phyloP scores from a whole-genome alignment of 2,113 vertebrate species.

The Hydropotes inermis region DNA sequence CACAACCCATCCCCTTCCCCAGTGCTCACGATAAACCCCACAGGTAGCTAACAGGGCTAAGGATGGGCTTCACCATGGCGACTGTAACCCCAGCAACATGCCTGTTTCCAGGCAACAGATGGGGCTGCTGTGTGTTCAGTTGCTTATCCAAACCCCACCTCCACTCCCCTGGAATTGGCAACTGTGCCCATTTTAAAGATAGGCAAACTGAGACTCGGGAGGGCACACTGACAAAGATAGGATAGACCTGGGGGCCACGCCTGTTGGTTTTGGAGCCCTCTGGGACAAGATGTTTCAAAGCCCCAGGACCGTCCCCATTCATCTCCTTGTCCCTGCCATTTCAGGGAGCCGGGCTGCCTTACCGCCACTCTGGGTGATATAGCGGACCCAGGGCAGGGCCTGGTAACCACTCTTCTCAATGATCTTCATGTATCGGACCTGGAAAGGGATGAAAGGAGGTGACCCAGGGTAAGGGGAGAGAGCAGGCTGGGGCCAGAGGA shows the following conservation, averaged over 20 bases:
- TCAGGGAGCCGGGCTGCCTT: not conserved
- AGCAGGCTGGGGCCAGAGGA: not conserved
- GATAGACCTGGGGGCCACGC: too few species aligned
- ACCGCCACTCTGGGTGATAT: constrained; percentile 96
- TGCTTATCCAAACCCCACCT: not conserved
- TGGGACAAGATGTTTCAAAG: not conserved
- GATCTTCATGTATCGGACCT: constrained; percentile 97
- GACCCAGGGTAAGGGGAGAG: not conserved
- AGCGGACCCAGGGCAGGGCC: constrained; percentile 90
- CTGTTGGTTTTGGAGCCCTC: not conserved
- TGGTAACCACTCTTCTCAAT: constrained; percentile 95
- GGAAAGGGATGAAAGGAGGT: not conserved
- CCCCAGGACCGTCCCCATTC: not conserved
- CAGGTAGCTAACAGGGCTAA: not conserved
- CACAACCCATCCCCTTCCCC: not conserved
- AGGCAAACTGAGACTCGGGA: not conserved
- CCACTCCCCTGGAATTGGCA: not conserved
- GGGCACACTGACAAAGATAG: not conserved
- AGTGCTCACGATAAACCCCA: not conserved
- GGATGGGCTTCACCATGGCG: not conserved
- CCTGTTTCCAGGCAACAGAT: not conserved
- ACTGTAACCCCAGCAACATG: not conserved
- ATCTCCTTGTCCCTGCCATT: not conserved
- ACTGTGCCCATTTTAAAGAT: not conserved
- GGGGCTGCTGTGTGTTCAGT: not conserved